phyloP scores from a whole-genome alignment of 2,113 vertebrate species.

The Rattus norvegicus region DNA sequence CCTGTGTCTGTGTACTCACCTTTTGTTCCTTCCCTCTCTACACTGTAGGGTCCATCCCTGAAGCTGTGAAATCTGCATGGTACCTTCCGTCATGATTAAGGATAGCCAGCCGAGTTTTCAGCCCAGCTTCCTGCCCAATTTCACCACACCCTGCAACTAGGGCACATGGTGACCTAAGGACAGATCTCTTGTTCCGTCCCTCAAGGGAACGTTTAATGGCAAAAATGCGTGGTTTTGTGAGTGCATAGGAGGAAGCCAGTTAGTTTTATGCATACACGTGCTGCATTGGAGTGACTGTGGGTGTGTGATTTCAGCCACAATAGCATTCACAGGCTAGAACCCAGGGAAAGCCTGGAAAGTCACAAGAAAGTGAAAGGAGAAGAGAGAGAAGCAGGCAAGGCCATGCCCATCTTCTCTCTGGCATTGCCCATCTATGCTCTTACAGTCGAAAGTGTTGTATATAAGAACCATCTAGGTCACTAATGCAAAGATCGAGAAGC shows the following conservation, averaged over 20 bases:
- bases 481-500: not conserved
- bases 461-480: not conserved
- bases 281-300: accelerated
- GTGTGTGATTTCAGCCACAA: accelerated
- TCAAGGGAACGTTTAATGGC: not conserved
- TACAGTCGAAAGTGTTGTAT: accelerated
- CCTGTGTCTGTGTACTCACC: not conserved
- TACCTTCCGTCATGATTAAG: not conserved
- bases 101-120: not conserved
- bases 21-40: not conserved
- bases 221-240: not conserved
- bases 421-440: accelerated
- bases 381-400: not conserved
- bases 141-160: not conserved
- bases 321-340: not conserved
- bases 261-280: accelerated
- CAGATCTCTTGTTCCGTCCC: not conserved
- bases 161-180: not conserved
- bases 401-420: not conserved
- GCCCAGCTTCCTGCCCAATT: too few relatives aligned
- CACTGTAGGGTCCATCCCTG: too few relatives aligned
- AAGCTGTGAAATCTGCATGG: not conserved
- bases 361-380: accelerated
- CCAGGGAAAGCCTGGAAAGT: accelerated
- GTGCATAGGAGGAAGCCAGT: too few relatives aligned